These are phyloP conservation scores for Stichopus chloronotus DNA, from an alignment of 35 echinoderm and acorn worm genomes.

Conservation along the genomic window DNA sequence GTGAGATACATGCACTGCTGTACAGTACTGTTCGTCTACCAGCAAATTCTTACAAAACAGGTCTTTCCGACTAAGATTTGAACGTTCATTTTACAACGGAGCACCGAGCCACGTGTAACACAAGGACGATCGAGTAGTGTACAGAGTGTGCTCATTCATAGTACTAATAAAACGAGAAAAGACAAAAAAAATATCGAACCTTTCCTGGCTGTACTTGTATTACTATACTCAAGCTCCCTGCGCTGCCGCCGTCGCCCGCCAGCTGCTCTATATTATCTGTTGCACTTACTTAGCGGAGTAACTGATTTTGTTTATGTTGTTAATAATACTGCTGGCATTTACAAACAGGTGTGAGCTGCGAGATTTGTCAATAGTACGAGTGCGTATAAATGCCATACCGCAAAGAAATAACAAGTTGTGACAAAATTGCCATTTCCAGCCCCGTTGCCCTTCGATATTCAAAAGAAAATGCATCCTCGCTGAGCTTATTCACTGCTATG, in stretches of 20 bases:
- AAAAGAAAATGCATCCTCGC: too few relatives aligned
- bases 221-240: neutral
- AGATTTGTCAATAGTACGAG: neutral
- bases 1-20: neutral
- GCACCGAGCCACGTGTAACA: constrained; percentile 35
- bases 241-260: neutral
- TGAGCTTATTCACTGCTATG: too few relatives aligned
- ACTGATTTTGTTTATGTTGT: too few relatives aligned
- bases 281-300: neutral
- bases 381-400: too few relatives aligned
- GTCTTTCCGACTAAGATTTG: neutral
- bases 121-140: neutral
- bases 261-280: constrained; percentile 29
- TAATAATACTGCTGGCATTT: constrained; percentile 7
- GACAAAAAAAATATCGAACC: constrained; percentile 33
- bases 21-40: neutral
- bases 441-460: too few relatives aligned
- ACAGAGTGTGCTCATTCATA: constrained; percentile 16
- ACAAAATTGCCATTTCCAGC: too few relatives aligned
- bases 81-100: neutral
- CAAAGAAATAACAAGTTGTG: too few relatives aligned
- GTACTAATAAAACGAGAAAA: neutral
- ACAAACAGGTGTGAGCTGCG: constrained; percentile 38
- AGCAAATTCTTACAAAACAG: neutral
- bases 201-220: constrained; percentile 19